A percentile compares a stretch with the other conserved stretches of the same genome.
Evolutionary conservation across 23 tunicate genomes (phyloP).

Genomic region (Diplosoma virens): DNA sequence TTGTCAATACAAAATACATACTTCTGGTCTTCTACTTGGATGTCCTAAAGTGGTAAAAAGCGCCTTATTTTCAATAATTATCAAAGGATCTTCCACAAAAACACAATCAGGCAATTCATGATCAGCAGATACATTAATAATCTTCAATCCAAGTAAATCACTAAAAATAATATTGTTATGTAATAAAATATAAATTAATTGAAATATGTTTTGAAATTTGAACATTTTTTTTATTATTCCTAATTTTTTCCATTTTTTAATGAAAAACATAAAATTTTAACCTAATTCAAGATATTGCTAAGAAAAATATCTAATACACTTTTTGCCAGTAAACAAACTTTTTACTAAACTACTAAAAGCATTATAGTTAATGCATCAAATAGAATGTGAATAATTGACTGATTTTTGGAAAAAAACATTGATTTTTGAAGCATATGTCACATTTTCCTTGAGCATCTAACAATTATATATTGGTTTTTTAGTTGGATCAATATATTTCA

Average conservation of each 20-base stretch:
- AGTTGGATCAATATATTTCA: too few species aligned
- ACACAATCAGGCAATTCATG: conserved; percentile 86
- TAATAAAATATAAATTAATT: background rate
- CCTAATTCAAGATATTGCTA: background rate
- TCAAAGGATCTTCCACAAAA: conserved; percentile 81
- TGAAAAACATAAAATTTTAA: background rate
- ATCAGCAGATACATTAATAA: conserved; percentile 67
- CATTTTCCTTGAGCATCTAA: too few species aligned
- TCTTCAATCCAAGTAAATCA: conserved; percentile 47
- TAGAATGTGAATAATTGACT: too few species aligned
- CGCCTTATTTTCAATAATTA: conserved; percentile 64
- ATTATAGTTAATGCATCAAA: too few species aligned
- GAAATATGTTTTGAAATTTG: background rate
- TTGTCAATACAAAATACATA: too few species aligned
- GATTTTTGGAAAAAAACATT: too few species aligned
- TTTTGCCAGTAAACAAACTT: too few species aligned
- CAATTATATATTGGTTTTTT: too few species aligned
- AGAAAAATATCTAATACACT: background rate
- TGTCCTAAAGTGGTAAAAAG: conserved; percentile 73
- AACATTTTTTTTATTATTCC: background rate
- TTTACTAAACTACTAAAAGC: too few species aligned
- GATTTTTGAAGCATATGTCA: too few species aligned
- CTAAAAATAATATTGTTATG: conserved; percentile 8
- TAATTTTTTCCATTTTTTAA: background rate
- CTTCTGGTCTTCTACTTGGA: conserved; percentile 70